These are phyloP conservation scores for Pangasianodon gigas DNA, from an alignment of 2,113 vertebrate species.

Conservation along the genomic window DNA sequence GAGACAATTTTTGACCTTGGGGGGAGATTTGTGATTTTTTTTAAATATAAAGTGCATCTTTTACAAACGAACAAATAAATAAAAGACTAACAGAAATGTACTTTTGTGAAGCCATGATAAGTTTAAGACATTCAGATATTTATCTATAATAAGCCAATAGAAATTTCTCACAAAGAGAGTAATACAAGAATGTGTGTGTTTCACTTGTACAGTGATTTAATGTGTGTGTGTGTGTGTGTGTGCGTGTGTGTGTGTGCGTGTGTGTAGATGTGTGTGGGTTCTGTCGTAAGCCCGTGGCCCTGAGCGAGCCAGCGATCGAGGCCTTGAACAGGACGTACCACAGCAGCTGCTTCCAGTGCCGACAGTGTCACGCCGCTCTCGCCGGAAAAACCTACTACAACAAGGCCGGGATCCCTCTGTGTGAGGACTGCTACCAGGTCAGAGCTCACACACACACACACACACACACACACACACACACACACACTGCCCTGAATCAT, in stretches of 20 bases:
- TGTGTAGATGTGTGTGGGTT: constrained; percentile 87
- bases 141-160: no score
- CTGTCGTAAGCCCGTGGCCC: constrained; percentile 83
- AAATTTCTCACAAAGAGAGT: no score
- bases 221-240: constrained; percentile 13
- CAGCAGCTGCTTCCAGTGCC: constrained; percentile 86
- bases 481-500: background rate
- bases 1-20: background rate
- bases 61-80: background rate
- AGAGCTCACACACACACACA: background rate
- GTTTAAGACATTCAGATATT: no score
- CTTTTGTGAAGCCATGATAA: no score
- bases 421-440: constrained; percentile 90
- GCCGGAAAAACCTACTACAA: constrained; percentile 88
- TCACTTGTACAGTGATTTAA: no score
- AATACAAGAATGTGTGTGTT: no score
- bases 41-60: background rate
- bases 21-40: background rate
- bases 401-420: constrained; percentile 82
- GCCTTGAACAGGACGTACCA: constrained; percentile 90
- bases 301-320: constrained; percentile 74
- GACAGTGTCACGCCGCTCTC: constrained; percentile 79
- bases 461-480: constrained; percentile 14
- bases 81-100: background rate
- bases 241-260: constrained; percentile 43